Base-by-base conservation (phyloP, 2,888 invertebrate species). In the Tricholauxania praeusta region DNA sequence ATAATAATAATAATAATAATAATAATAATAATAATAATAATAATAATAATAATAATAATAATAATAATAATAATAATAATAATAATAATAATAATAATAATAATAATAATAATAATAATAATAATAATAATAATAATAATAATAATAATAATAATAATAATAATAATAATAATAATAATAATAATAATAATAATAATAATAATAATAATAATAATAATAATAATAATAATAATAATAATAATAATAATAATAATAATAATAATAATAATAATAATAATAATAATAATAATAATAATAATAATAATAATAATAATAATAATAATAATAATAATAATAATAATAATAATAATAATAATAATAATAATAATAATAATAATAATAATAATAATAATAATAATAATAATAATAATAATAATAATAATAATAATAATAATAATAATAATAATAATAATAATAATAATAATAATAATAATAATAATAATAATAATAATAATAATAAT, bases 1-100 rank as follows among this genome's bases (percentile, higher is more conserved):
- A 52, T 52, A 52, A 52, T 52, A 52, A 52, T 52, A 52, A 52
- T 52, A 52, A 52, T 52, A 52, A 52, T 52, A 52, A 52, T 52
- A 52, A 52, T 52, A 52, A 52, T 52, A 52, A 52, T 52, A 52
- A 52, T 52, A 52, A 52, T 52, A 52, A 52, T 52, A 6, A 52
- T 52, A 3, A 52, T 52, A 52, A 52, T 52, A 52, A 52, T 52
- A 52, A 52, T 52, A 52, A 52, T 52, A 6, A 52, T 52, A 52
- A 52, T 52, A 52, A 52, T 52, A 52, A 52, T 52, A 6, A 17
- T 52, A 8, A 52, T 52, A 52, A 52, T 52, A 52, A 52, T 52
- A 52, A 52, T 6, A 52, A 52, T 52, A 52, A 52, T 52, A 52
- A 52, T 10, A 52, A 52, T 52, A 7, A 52, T 52, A 52, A 52